Percentiles rank a stretch among this genome's conserved stretches.
These are phyloP conservation scores for Leucoma salicis DNA, from an alignment of 2,888 invertebrate genomes.

Conservation along the genomic window DNA sequence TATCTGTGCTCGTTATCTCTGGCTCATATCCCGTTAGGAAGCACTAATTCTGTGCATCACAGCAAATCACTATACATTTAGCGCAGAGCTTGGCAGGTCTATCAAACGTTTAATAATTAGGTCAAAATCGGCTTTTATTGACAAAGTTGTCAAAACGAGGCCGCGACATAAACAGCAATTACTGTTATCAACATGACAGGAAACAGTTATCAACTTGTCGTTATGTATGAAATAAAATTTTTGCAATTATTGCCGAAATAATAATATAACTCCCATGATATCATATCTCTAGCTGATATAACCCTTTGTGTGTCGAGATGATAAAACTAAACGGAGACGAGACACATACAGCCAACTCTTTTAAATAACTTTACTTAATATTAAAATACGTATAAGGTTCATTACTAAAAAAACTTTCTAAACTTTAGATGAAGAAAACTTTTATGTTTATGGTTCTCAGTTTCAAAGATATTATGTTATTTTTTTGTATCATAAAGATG, in stretches of 20 bases:
- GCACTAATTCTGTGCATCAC: conserved; percentile 33
- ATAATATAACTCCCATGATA: conserved; percentile 65
- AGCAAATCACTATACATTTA: conserved; percentile 21
- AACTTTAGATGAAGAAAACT: no score
- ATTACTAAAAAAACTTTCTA: no score
- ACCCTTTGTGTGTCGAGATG: conserved; percentile 32
- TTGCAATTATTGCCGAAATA: conserved; percentile 82
- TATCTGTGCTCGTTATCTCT: conserved; percentile 27
- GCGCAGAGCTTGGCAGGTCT: background rate
- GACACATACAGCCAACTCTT: conserved; percentile 22
- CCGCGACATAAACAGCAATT: conserved; percentile 63
- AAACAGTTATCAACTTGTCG: conserved; percentile 77
- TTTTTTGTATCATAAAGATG: no score
- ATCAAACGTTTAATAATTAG: conserved; percentile 49
- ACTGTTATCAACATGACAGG: conserved; percentile 70
- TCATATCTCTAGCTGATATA: conserved; percentile 42
- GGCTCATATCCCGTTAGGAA: conserved; percentile 17
- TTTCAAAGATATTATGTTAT: no score
- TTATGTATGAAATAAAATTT: conserved; percentile 75
- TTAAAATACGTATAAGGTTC: conserved; percentile 10
- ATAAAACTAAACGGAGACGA: conserved; percentile 24
- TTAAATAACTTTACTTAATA: conserved; percentile 12
- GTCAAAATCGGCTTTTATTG: conserved; percentile 78
- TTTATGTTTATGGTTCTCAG: no score
- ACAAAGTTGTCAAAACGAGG: conserved; percentile 75